Conservation (phyloP, 1,140 invertebrate species). For the Arctopsyche grandis region DNA sequence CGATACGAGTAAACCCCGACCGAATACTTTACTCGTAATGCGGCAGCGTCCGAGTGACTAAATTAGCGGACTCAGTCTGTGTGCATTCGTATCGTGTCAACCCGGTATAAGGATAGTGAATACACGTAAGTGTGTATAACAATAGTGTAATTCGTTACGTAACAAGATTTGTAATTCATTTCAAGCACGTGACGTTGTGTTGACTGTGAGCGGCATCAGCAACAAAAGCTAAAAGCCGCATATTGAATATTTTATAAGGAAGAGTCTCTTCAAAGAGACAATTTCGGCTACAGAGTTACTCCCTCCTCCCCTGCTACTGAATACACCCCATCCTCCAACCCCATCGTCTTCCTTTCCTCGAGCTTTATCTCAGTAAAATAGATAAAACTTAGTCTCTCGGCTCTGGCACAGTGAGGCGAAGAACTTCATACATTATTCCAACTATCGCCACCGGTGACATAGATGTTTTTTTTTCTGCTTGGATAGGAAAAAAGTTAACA, state of each 20-base stretch:
- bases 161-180: slow-evolving; percentile 17
- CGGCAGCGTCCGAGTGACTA: too few species aligned
- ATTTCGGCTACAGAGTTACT: neutral
- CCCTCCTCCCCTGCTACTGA: neutral
- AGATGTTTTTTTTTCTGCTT: neutral
- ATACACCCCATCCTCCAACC: neutral
- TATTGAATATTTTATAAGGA: slow-evolving; percentile 23
- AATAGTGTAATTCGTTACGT: neutral
- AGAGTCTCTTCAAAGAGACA: slow-evolving; percentile 23
- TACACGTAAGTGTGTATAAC: too few species aligned
- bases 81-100: too few species aligned
- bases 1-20: too few species aligned
- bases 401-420: neutral
- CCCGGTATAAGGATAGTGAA: too few species aligned
- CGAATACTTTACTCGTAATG: too few species aligned
- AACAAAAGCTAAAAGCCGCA: slow-evolving; percentile 7
- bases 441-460: slow-evolving; percentile 7
- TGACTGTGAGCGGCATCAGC: slow-evolving; percentile 7
- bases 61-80: too few species aligned
- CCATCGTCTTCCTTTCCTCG: neutral
- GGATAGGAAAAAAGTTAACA: too few species aligned
- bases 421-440: slow-evolving; percentile 17
- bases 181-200: neutral
- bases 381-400: slow-evolving; percentile 9
- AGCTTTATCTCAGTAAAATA: slow-evolving; percentile 13